These are phyloP conservation scores for Aphaenogaster floridana DNA, from an alignment of 1,140 invertebrate genomes.

Conservation along the genomic window DNA sequence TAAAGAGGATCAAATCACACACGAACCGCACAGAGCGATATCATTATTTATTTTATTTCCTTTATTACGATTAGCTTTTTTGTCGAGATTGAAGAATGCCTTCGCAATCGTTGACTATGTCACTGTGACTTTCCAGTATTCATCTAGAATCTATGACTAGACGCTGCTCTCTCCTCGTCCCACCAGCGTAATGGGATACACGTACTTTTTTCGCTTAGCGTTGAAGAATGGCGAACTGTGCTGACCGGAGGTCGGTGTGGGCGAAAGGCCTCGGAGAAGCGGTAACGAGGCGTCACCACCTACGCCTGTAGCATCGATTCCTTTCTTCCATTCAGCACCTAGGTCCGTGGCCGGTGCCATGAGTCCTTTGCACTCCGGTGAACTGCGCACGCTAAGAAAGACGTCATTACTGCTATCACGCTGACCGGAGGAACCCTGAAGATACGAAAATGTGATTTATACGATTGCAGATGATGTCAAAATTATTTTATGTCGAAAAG, in stretches of 20 bases:
- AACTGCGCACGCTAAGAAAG: slow-evolving; percentile 82
- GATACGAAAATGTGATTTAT: not conserved
- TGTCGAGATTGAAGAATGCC: not conserved
- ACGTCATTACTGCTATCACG: slow-evolving; percentile 82
- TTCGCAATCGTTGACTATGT: slow-evolving; percentile 35
- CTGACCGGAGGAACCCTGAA: slow-evolving; percentile 80
- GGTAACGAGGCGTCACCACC: slow-evolving; percentile 87
- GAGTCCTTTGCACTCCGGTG: slow-evolving; percentile 82
- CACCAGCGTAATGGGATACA: slow-evolving; percentile 87
- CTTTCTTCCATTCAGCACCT: slow-evolving; percentile 84
- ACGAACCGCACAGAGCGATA: not conserved
- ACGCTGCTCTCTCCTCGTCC: slow-evolving; percentile 88
- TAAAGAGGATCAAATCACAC: not conserved
- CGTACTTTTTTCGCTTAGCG: slow-evolving; percentile 88
- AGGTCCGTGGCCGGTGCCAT: slow-evolving; percentile 86
- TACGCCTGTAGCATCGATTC: slow-evolving; percentile 77
- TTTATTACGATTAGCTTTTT: not conserved
- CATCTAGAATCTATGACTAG: slow-evolving; percentile 71
- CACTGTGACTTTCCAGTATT: not conserved
- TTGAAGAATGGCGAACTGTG: slow-evolving; percentile 87
- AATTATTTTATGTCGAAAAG: not conserved
- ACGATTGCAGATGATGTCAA: not conserved
- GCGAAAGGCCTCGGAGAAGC: slow-evolving; percentile 87
- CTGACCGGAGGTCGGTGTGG: slow-evolving; percentile 84
- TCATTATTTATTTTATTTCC: not conserved